Percentiles rank a stretch among this genome's conserved stretches.
phyloP scores from a whole-genome alignment of 2,113 vertebrate species.

The Pseudopodoces humilis region DNA sequence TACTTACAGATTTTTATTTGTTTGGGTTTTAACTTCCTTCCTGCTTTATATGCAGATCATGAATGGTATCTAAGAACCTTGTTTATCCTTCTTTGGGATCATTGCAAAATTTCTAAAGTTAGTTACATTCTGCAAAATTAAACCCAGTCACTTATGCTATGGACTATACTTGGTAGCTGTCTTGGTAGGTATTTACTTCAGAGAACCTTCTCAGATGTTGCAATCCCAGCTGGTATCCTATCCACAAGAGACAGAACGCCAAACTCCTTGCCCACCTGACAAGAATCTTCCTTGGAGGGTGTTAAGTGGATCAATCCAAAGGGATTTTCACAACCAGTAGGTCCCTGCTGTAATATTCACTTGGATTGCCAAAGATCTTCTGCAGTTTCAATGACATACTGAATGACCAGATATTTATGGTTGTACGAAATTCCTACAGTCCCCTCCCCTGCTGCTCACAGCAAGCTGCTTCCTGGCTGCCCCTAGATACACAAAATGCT shows the following conservation, averaged over 20 bases:
- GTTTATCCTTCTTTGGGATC: background rate
- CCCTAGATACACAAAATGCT: background rate
- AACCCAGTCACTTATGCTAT: background rate
- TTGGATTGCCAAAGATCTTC: background rate
- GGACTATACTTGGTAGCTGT: background rate
- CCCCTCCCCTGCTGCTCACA: slow-evolving; percentile 20
- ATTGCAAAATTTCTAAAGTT: background rate
- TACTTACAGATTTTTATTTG: background rate
- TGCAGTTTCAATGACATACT: background rate
- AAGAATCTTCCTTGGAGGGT: background rate
- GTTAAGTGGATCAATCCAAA: background rate
- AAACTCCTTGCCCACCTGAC: background rate
- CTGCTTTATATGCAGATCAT: background rate
- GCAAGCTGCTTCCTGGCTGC: slow-evolving; percentile 24
- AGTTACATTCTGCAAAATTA: background rate
- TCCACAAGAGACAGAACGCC: background rate
- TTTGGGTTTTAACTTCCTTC: background rate
- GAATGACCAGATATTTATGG: background rate
- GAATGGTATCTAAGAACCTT: background rate
- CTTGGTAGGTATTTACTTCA: background rate
- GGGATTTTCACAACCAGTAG: background rate
- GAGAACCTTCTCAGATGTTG: background rate
- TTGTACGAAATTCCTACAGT: background rate
- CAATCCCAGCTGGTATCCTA: background rate
- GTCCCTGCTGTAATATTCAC: background rate